phyloP scores from a whole-genome alignment of 2,888 invertebrate species.

The Athalia circularis region DNA sequence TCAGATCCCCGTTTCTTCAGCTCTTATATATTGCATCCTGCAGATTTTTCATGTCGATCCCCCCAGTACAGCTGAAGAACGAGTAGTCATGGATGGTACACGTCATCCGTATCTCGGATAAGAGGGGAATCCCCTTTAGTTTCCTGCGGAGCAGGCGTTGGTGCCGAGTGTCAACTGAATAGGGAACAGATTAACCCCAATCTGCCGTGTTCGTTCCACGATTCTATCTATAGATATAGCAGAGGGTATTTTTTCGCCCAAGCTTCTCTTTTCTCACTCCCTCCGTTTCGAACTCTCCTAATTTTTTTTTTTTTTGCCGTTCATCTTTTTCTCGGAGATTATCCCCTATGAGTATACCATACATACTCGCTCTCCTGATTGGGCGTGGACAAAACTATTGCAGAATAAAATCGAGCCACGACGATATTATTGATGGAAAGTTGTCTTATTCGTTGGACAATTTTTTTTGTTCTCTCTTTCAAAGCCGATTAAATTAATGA shows the following conservation, averaged over 20 bases:
- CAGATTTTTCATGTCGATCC: constrained; percentile 33
- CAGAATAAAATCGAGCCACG: too few relatives aligned
- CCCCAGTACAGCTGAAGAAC: not conserved
- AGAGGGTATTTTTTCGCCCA: constrained; percentile 12
- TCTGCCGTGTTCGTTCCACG: constrained; percentile 1
- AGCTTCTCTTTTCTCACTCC: not conserved
- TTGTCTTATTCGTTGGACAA: too few relatives aligned
- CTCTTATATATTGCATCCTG: constrained; percentile 39
- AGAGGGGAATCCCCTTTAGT: constrained; percentile 7
- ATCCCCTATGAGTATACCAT: not conserved
- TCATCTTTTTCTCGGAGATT: not conserved
- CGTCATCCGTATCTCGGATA: not conserved
- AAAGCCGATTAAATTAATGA: too few relatives aligned
- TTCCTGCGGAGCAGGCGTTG: not conserved
- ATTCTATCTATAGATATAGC: constrained; percentile 24
- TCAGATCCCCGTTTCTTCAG: not conserved
- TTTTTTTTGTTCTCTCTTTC: too few relatives aligned
- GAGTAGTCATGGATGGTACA: too few relatives aligned
- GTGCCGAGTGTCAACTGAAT: constrained; percentile 54
- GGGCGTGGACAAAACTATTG: too few relatives aligned
- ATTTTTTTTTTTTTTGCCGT: not conserved
- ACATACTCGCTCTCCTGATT: not conserved
- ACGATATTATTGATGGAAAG: too few relatives aligned
- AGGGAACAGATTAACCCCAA: constrained; percentile 55
- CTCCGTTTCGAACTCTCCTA: not conserved